Evolutionary conservation across 2,888 invertebrate genomes (phyloP).

Genomic region (Molorchus minor): DNA sequence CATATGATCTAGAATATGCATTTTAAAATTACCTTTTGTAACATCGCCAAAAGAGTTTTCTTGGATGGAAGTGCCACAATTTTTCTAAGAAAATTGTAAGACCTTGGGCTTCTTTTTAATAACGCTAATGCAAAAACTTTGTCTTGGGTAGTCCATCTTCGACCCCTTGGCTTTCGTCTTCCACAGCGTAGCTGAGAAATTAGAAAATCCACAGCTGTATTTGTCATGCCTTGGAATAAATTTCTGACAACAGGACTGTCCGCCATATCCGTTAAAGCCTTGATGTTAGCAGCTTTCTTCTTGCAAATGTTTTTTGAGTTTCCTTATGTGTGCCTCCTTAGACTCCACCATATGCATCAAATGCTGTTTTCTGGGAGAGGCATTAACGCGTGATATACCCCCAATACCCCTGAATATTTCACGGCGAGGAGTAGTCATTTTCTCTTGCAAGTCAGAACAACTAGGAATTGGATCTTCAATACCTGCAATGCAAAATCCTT

Average conservation of each 20-base stretch:
- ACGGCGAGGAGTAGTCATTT: too few species aligned
- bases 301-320: conserved; percentile 29
- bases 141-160: conserved; percentile 29
- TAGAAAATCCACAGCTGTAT: conserved; percentile 29
- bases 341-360: too few species aligned
- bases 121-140: conserved; percentile 19
- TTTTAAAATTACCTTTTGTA: too few species aligned
- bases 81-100: conserved; percentile 23
- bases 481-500: too few species aligned
- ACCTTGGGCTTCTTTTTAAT: conserved; percentile 18
- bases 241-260: conserved; percentile 20
- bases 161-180: conserved; percentile 14
- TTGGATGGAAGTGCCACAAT: too few species aligned
- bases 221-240: conserved; percentile 18
- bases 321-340: conserved; percentile 30
- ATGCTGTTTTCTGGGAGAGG: too few species aligned
- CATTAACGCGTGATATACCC: too few species aligned
- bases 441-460: too few species aligned
- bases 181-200: conserved; percentile 22
- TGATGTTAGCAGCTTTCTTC: conserved; percentile 20
- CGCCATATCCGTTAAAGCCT: conserved; percentile 22
- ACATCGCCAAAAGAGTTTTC: too few species aligned
- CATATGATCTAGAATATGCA: too few species aligned
- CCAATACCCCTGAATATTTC: too few species aligned
- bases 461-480: too few species aligned